These are phyloP conservation scores for Mohoua ochrocephala DNA, from an alignment of 2,113 vertebrate genomes.

Conservation along the genomic window DNA sequence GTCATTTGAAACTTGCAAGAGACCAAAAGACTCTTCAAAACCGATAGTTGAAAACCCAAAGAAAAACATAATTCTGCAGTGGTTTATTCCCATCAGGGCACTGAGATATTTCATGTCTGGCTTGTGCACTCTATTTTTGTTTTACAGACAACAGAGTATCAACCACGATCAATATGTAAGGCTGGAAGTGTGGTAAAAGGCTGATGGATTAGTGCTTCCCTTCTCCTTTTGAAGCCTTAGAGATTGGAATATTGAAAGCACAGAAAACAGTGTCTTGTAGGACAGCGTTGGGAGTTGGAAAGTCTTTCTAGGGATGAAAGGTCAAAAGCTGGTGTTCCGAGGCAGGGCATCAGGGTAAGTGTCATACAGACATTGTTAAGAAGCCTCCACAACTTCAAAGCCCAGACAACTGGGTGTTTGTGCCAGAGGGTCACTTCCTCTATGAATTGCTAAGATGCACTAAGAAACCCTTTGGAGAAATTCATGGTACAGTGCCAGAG, in stretches of 20 bases:
- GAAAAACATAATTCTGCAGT: neutral
- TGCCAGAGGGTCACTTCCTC: constrained; percentile 64
- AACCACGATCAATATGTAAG: neutral
- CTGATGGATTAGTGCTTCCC: neutral
- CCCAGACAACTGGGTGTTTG: constrained; percentile 12
- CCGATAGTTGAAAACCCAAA: neutral
- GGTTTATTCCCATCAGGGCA: neutral
- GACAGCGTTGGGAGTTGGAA: neutral
- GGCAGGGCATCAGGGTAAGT: neutral
- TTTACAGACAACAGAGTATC: neutral
- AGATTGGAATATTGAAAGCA: neutral
- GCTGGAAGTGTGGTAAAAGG: neutral
- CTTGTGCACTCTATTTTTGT: neutral
- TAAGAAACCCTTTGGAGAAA: constrained; percentile 16
- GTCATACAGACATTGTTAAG: neutral
- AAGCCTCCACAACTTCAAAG: constrained; percentile 59
- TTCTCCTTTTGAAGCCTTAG: neutral
- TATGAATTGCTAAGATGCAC: constrained; percentile 29
- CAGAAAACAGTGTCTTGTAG: neutral
- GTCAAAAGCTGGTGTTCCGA: constrained; percentile 32
- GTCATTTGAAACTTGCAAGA: neutral
- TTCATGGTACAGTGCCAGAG: neutral
- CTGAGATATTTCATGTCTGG: neutral
- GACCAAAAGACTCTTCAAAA: neutral
- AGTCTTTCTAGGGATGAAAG: neutral